These are phyloP conservation scores for Drosophila kikkawai DNA, from an alignment of 1,140 invertebrate genomes.

Conservation along the genomic window DNA sequence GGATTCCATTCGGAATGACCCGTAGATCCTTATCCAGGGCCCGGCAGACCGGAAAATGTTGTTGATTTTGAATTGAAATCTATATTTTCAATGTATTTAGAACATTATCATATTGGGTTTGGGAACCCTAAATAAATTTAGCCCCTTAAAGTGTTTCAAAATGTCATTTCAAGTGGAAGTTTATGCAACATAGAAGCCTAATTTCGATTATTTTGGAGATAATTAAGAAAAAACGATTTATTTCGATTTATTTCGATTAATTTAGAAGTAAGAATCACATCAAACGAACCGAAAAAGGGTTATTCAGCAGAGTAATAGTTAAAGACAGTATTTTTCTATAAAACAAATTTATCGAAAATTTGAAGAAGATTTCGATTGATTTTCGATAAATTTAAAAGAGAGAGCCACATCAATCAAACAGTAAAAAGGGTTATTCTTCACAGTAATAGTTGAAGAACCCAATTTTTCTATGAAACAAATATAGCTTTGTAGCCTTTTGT, in stretches of 20 bases:
- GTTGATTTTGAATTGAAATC: background rate
- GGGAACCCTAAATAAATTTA: background rate
- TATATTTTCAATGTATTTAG: background rate
- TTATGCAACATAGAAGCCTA: background rate
- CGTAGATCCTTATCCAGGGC: conserved; percentile 1
- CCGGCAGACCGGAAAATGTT: conserved; percentile 13
- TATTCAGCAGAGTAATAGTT: too few species aligned
- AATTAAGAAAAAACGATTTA: too few species aligned
- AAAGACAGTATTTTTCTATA: too few species aligned
- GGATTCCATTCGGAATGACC: conserved; percentile 7
- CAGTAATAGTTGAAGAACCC: background rate
- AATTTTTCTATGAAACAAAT: background rate
- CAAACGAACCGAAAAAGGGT: too few species aligned
- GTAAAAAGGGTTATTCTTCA: background rate
- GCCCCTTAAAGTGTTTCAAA: background rate
- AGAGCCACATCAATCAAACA: too few species aligned
- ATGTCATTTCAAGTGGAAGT: background rate
- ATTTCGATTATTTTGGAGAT: too few species aligned
- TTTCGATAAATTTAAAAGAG: too few species aligned
- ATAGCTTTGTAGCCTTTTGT: background rate
- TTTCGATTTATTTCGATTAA: too few species aligned
- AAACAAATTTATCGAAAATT: too few species aligned
- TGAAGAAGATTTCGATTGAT: too few species aligned
- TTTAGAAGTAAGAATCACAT: too few species aligned
- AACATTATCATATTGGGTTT: background rate